phyloP scores from a whole-genome alignment of 2,888 invertebrate genomes.

The Drosophila monieri region DNA sequence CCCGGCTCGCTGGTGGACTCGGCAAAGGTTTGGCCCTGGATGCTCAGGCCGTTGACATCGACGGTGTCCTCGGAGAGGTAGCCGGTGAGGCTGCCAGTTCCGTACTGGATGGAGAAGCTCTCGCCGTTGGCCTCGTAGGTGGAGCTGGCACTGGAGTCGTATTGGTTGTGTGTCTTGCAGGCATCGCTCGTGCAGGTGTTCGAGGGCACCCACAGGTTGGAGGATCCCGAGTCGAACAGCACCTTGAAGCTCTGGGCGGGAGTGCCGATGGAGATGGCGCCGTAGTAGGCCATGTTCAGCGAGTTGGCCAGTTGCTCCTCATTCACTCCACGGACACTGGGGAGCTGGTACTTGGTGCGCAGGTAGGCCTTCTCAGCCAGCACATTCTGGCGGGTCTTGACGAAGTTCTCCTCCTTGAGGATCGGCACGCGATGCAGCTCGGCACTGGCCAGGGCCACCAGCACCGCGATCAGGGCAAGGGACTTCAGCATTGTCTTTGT shows the following conservation, averaged over 20 bases:
- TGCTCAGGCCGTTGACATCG: slow-evolving; percentile 87
- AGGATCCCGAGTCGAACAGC: slow-evolving; percentile 99
- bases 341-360: slow-evolving; percentile 61
- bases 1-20: slow-evolving; percentile 97
- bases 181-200: slow-evolving; percentile 96
- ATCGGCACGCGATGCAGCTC: slow-evolving; percentile 72
- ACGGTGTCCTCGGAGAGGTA: slow-evolving; percentile 96
- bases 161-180: slow-evolving; percentile 97
- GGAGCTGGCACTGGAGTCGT: slow-evolving; percentile 92
- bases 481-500: slow-evolving; percentile 49
- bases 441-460: slow-evolving; percentile 69
- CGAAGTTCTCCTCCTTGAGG: slow-evolving; percentile 64
- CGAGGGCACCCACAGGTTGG: slow-evolving; percentile 99
- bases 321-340: slow-evolving; percentile 36
- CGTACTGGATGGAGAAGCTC: slow-evolving; percentile 95
- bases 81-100: slow-evolving; percentile 96
- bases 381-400: slow-evolving; percentile 61
- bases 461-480: slow-evolving; percentile 50
- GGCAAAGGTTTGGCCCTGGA: slow-evolving; percentile 94
- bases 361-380: slow-evolving; percentile 58
- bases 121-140: slow-evolving; percentile 95
- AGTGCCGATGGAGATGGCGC: slow-evolving; percentile 94
- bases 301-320: slow-evolving; percentile 90
- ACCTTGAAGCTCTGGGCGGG: slow-evolving; percentile 96
- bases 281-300: slow-evolving; percentile 97